These are phyloP conservation scores for Mythimna loreyi DNA, from an alignment of 2,888 invertebrate species.

Conservation along the genomic window DNA sequence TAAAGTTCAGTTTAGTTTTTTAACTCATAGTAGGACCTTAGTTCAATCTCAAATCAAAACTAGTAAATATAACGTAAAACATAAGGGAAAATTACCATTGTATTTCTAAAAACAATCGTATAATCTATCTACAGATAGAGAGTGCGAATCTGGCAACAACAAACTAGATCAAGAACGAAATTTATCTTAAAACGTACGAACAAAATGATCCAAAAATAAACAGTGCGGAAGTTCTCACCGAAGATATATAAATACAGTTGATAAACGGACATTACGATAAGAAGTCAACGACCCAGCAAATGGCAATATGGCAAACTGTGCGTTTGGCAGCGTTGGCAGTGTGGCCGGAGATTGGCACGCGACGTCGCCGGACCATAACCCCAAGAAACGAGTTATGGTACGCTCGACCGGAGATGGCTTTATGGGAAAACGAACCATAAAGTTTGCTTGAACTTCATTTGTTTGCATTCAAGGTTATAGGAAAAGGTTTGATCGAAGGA, in stretches of 20 bases:
- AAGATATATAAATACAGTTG: conserved; percentile 40
- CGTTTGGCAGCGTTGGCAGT: conserved; percentile 43
- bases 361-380: conserved; percentile 38
- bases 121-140: neutral
- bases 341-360: conserved; percentile 45
- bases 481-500: neutral
- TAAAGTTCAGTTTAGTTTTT: too few relatives aligned
- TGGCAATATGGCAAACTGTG: conserved; percentile 57
- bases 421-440: conserved; percentile 25
- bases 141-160: neutral
- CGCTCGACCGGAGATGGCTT: conserved; percentile 19
- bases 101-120: neutral
- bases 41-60: too few relatives aligned
- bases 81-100: too few relatives aligned
- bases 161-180: conserved; percentile 16
- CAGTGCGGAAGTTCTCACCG: conserved; percentile 41
- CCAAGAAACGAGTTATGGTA: conserved; percentile 33
- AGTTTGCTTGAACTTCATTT: neutral
- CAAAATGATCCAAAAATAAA: conserved; percentile 44
- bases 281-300: conserved; percentile 53
- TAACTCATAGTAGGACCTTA: too few relatives aligned
- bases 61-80: too few relatives aligned
- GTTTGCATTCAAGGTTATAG: neutral
- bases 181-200: conserved; percentile 14
- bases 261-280: conserved; percentile 58